Base-by-base conservation (phyloP, 2,888 invertebrate genomes). In the Chorisops tibialis region DNA sequence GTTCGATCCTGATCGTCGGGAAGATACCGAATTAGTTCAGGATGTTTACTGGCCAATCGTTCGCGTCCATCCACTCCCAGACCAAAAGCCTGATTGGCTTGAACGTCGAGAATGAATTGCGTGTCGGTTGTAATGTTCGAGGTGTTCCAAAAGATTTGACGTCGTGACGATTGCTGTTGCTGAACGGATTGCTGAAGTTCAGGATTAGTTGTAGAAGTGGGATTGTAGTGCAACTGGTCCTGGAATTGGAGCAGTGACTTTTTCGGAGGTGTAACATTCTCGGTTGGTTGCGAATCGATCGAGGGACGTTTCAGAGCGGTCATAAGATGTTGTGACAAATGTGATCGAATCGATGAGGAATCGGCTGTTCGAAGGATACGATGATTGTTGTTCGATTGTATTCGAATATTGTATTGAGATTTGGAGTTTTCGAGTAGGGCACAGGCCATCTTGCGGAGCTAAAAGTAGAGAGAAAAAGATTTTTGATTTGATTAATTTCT, bases 1-100 rank as follows among this genome's bases (percentile, higher is more conserved):
- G 84, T 82, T 58, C 85, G 83, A 71, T 87, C 86, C 70, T 85
- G 84, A 19, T 80, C 80, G 71, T 87, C 86, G 11, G 85, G 84
- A 41, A 82, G 77, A 73, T 86, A 87, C 72, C 84, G 84, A 70
- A 86, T 85, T 18, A 86, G 73, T 65, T 85, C 84, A 0, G 85
- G 85, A 77, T 86, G 85, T 70, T 85, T 85, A 61, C 83, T 82
- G 63, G 84, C 85, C 12, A 86, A 70, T 19, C 85, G 76, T 19
- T 85, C 85, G 69, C 83, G 78, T 12, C 83, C 74, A 58, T 77
- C 76, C 0, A 73, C 74, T 9, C 75, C 72, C 24, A 77, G 77
- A 6, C 78, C 78, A 65, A 78, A 77, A 2, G 76, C 75, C 35
- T 74, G 72, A 64, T 78, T 78, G 0, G 77, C 79, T 61, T 79